A percentile compares a stretch with the other conserved stretches of the same genome.
These are phyloP conservation scores for Geococcyx californianus DNA, from an alignment of 2,113 vertebrate species.

Conservation along the genomic window DNA sequence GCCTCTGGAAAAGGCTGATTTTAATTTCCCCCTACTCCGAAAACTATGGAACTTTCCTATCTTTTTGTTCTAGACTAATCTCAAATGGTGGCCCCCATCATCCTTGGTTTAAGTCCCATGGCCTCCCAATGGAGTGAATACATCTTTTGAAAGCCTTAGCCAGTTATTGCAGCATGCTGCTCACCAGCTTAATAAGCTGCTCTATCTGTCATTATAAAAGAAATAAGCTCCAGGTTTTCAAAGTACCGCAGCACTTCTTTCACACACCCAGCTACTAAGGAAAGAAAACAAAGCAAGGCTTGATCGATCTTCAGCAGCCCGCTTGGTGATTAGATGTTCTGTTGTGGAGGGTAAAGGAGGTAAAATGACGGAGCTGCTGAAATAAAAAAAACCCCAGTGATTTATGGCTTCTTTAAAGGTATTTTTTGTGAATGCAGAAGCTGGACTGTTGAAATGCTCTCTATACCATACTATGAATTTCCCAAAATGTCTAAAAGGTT, in stretches of 20 bases:
- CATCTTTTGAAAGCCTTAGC: background rate
- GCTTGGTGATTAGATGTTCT: background rate
- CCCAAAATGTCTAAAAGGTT: background rate
- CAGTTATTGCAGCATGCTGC: background rate
- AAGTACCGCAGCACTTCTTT: rapidly evolving
- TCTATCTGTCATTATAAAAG: background rate
- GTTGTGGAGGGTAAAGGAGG: background rate
- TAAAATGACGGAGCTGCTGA: background rate
- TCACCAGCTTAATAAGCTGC: background rate
- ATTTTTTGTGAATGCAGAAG: background rate
- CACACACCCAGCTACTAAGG: background rate
- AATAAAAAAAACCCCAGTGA: background rate
- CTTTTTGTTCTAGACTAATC: background rate
- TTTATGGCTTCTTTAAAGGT: background rate
- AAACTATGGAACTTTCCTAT: background rate
- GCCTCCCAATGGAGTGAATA: rapidly evolving
- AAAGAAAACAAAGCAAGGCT: background rate
- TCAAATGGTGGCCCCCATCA: background rate
- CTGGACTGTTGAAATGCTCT: background rate
- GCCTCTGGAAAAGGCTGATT: background rate
- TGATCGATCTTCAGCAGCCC: background rate
- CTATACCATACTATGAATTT: too few species aligned
- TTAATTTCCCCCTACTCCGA: too few species aligned
- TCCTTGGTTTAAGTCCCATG: background rate
- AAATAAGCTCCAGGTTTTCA: background rate